phyloP scores from a whole-genome alignment of 2,888 invertebrate genomes.

The Sphaerophoria rueppellii region DNA sequence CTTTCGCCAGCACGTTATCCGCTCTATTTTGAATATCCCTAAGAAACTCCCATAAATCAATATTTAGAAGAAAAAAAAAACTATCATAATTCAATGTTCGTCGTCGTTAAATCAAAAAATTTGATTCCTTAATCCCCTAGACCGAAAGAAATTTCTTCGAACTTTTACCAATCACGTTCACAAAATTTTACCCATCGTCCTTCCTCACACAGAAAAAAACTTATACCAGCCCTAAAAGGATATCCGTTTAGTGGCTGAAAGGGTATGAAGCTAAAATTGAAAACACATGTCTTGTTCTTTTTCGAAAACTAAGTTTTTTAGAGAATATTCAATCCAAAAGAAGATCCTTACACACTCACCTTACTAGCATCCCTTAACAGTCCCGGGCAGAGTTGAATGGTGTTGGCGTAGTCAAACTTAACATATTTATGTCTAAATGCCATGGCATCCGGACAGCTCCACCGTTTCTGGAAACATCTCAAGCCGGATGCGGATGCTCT shows the following conservation, averaged over 20 bases:
- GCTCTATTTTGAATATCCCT: neutral
- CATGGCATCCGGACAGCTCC: conserved; percentile 60
- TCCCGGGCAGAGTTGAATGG: neutral
- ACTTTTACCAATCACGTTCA: conserved; percentile 50
- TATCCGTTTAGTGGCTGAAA: neutral
- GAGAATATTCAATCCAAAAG: conserved; percentile 13
- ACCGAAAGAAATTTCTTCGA: conserved; percentile 60
- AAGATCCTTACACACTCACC: neutral
- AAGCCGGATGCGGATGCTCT: conserved; percentile 63
- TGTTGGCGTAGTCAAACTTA: conserved; percentile 49
- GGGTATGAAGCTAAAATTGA: conserved; percentile 48
- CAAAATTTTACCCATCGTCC: neutral
- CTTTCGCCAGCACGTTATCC: conserved; percentile 3
- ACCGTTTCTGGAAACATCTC: conserved; percentile 46
- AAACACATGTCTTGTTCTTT: conserved; percentile 42
- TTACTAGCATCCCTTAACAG: conserved; percentile 13
- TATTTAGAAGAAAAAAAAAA: conserved; percentile 3
- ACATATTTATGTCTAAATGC: conserved; percentile 70
- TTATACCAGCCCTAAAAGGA: conserved; percentile 16
- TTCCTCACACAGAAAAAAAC: neutral
- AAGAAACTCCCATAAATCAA: neutral
- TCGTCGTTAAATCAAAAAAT: conserved; percentile 49
- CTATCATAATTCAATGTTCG: conserved; percentile 22
- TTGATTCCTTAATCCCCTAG: conserved; percentile 35
- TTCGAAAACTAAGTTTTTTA: conserved; percentile 3